These are phyloP conservation scores for Chionomys nivalis DNA, from an alignment of 2,113 vertebrate species.

Conservation along the genomic window DNA sequence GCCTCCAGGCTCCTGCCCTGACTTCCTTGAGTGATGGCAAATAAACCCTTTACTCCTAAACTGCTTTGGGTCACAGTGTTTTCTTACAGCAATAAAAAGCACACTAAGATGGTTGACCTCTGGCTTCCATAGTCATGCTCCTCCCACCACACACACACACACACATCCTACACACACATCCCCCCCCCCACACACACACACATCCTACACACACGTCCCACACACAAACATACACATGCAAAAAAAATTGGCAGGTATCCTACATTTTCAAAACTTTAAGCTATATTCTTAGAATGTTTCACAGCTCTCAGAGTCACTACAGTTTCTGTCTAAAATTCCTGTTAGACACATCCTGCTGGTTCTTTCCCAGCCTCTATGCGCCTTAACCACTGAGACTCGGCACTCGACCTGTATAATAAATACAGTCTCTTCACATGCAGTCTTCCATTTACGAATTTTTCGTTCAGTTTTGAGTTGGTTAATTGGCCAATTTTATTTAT, in stretches of 20 bases:
- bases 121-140: neutral
- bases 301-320: neutral
- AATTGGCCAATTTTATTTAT: neutral
- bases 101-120: neutral
- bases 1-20: neutral
- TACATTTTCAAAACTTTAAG: neutral
- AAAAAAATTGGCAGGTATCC: neutral
- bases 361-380: neutral
- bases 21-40: neutral
- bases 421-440: neutral
- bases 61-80: neutral
- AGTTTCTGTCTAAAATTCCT: neutral
- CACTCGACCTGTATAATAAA: neutral
- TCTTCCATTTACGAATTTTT: neutral
- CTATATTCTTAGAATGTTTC: neutral
- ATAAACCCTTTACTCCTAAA: neutral
- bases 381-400: neutral
- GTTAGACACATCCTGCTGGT: neutral
- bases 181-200: neutral
- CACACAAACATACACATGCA: neutral
- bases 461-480: neutral
- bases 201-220: neutral
- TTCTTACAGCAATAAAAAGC: neutral
- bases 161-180: neutral
- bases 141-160: neutral